phyloP scores from a whole-genome alignment of 2,888 invertebrate genomes.

The Minunthozetes semirufus region DNA sequence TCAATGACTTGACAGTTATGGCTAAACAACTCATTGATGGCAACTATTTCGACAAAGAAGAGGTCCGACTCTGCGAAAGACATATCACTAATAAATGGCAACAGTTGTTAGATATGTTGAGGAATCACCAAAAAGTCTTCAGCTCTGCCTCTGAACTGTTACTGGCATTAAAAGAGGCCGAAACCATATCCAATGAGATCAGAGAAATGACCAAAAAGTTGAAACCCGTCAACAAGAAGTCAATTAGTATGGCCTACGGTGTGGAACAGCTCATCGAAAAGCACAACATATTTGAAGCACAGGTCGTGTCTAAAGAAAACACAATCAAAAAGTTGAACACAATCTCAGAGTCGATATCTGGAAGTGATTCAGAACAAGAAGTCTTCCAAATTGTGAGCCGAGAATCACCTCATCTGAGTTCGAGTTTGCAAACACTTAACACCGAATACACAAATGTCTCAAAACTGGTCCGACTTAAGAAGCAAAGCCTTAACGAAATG shows the following conservation, averaged over 20 bases:
- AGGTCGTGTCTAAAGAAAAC: conserved; percentile 80
- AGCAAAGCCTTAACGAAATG: conserved; percentile 80
- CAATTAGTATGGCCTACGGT: conserved; percentile 81
- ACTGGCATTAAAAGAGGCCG: conserved; percentile 81
- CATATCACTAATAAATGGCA: conserved; percentile 82
- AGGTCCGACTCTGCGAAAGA: conserved; percentile 61
- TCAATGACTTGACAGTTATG: conserved; percentile 87
- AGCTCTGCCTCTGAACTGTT: conserved; percentile 74
- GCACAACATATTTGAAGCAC: conserved; percentile 80
- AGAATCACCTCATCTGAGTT: conserved; percentile 59
- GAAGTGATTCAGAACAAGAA: conserved; percentile 43
- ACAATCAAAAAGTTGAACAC: conserved; percentile 69
- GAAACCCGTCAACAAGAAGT: not conserved
- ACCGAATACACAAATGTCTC: conserved; percentile 64
- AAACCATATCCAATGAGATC: conserved; percentile 75
- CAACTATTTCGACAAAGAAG: conserved; percentile 80
- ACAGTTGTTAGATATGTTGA: conserved; percentile 71
- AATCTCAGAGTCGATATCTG: conserved; percentile 46
- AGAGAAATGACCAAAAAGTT: conserved; percentile 67
- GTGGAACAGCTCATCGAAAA: conserved; percentile 92
- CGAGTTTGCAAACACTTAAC: conserved; percentile 67
- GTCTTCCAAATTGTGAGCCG: conserved; percentile 55
- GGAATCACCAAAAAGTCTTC: conserved; percentile 70
- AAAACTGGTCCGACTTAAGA: conserved; percentile 66
- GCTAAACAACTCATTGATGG: conserved; percentile 82